A percentile compares a stretch with the other conserved stretches of the same genome.
These are phyloP conservation scores for Cheilinus undulatus DNA, from an alignment of 2,113 vertebrate genomes.

Conservation along the genomic window DNA sequence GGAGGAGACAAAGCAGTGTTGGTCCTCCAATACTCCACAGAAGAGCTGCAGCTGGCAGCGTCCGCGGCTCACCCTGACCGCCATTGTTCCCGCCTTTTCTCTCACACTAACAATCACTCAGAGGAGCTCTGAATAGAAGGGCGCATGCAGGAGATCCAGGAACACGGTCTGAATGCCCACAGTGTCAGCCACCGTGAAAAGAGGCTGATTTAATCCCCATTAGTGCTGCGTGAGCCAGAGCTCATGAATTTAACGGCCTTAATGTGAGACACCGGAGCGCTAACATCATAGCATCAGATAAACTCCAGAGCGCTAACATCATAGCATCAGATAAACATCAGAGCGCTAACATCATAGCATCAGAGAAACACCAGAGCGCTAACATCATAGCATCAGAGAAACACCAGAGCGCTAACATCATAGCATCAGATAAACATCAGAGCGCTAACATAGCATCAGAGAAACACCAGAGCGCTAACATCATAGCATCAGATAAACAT, in stretches of 20 bases:
- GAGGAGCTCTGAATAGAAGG: conserved; percentile 12
- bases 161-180: neutral
- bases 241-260: neutral
- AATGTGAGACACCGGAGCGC: neutral
- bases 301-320: no score
- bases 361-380: no score
- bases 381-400: no score
- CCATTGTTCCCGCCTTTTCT: conserved; percentile 83
- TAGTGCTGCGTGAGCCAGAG: conserved; percentile 2
- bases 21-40: conserved; percentile 80
- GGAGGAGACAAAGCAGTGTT: conserved; percentile 77
- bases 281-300: no score
- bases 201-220: conserved; percentile 8
- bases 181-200: neutral
- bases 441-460: no score
- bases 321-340: no score
- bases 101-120: conserved; percentile 85
- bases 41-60: conserved; percentile 18
- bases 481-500: no score
- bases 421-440: no score
- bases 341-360: no score
- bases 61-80: no score
- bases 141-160: conserved; percentile 13
- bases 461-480: no score
- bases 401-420: no score